Conservation (phyloP, 2,888 invertebrate genomes). For the Brachylomia viminalis region DNA sequence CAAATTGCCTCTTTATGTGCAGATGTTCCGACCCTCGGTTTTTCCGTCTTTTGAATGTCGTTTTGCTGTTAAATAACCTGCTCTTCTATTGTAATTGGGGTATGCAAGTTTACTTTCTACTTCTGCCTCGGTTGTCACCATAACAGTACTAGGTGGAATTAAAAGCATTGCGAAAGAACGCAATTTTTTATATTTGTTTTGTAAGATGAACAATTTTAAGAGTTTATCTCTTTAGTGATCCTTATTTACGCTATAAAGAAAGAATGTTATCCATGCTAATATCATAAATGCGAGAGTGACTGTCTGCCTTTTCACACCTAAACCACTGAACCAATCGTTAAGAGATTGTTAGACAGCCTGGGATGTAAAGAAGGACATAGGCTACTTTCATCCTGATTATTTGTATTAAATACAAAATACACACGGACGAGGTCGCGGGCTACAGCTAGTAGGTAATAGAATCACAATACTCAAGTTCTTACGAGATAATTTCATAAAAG, state of each 20-base stretch:
- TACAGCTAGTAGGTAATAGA: neutral
- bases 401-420: neutral
- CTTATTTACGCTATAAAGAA: neutral
- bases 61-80: conserved; percentile 90
- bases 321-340: neutral
- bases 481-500: conserved; percentile 13
- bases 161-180: conserved; percentile 24
- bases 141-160: conserved; percentile 38
- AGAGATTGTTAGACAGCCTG: neutral
- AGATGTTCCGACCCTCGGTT: conserved; percentile 90
- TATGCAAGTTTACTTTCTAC: conserved; percentile 81
- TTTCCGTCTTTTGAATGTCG: conserved; percentile 90
- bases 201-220: neutral
- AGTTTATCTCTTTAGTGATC: neutral
- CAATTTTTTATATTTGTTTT: neutral
- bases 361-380: neutral
- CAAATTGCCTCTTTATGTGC: conserved; percentile 91
- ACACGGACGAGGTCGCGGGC: neutral
- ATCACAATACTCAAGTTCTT: conserved; percentile 13
- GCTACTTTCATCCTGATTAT: no score
- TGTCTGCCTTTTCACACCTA: neutral
- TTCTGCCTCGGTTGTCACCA: conserved; percentile 56
- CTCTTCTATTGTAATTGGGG: conserved; percentile 88
- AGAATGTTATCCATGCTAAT: neutral
- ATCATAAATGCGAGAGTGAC: neutral